Percentiles rank a stretch among this genome's conserved stretches.
Evolutionary conservation across 2,113 vertebrate species (phyloP).

Genomic region (Lepus europaeus): DNA sequence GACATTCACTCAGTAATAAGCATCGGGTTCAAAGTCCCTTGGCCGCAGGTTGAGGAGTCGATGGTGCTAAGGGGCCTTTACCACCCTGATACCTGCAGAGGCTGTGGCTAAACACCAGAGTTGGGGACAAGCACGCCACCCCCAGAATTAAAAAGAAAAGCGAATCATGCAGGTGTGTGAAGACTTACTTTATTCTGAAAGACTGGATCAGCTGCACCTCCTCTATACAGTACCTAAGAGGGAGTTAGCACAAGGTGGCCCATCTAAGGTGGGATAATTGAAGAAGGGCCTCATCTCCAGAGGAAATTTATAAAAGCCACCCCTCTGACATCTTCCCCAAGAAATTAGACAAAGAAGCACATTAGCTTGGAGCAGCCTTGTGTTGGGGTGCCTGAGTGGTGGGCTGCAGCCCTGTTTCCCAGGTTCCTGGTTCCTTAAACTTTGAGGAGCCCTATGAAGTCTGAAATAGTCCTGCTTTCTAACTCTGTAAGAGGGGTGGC

Average conservation of each 20-base stretch:
- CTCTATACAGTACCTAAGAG: not conserved
- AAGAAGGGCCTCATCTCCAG: not conserved
- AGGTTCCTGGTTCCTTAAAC: not conserved
- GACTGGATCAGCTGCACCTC: not conserved
- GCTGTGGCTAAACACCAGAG: not conserved
- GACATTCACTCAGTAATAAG: not conserved
- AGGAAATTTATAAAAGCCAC: not conserved
- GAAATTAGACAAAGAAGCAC: not conserved
- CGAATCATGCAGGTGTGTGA: not conserved
- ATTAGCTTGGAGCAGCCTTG: not conserved
- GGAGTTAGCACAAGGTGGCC: not conserved
- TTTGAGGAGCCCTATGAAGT: not conserved
- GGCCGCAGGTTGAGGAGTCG: not conserved
- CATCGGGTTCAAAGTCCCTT: not conserved
- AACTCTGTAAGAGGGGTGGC: not conserved
- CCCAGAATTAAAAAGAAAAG: not conserved
- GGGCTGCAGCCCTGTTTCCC: not conserved
- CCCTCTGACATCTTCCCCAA: not conserved
- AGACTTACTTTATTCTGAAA: not conserved
- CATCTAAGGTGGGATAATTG: not conserved
- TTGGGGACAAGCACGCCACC: not conserved
- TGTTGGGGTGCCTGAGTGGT: not conserved
- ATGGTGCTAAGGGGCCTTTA: not conserved
- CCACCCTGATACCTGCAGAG: not conserved
- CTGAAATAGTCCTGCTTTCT: not conserved